Base-by-base conservation (phyloP, 2,113 vertebrate genomes). In the Synchiropus splendidus region DNA sequence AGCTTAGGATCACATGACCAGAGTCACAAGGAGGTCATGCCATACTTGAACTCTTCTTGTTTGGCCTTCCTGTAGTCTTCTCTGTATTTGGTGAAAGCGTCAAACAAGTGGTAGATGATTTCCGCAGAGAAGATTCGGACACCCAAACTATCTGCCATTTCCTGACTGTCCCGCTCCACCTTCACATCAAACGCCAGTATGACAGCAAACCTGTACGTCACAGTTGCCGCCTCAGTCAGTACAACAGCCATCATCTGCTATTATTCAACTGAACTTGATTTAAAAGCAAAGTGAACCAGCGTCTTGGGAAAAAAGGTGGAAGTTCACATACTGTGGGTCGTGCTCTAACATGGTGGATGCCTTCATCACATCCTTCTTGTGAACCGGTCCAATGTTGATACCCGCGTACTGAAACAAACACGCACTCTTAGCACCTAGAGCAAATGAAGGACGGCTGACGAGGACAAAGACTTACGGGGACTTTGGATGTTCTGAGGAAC, bases 31-130 rank as follows among this genome's bases (percentile, higher is more conserved):
- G 10, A 30, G 5, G 15, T 4, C 1, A n/a, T n/a, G 11, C 4
- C 45, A 10, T 37, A 47, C 95, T 97, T 97, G 85, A 91, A 99
- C 79, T 99, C 95, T 17, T 99, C 95, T 71, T 99, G 95, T 40
- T 98, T 99, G 79, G 92, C 88, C 70, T 94, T 98, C 83, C 97
- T 99, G 78, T 98, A 97, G 77, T 99, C 95, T 69, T 97, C 93
- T 44, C 95, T 82, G 2, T 93, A 99, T 67, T 98, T 99, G 17
- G 93, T 99, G 82, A 99, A 99, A 42, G 94, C 88, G 55, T 99
- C 95, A 35, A 99, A 99, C 57, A 99, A 83, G 51, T 99, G 95
- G 79, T 99, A 99, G 79, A 99, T 99, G 54, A 98, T 99, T 72
- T 99, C 95, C 12, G 95, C 95, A 10, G 88, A 94, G 80, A 99